phyloP scores from a whole-genome alignment of 2,113 vertebrate genomes.

The Vombatus ursinus region DNA sequence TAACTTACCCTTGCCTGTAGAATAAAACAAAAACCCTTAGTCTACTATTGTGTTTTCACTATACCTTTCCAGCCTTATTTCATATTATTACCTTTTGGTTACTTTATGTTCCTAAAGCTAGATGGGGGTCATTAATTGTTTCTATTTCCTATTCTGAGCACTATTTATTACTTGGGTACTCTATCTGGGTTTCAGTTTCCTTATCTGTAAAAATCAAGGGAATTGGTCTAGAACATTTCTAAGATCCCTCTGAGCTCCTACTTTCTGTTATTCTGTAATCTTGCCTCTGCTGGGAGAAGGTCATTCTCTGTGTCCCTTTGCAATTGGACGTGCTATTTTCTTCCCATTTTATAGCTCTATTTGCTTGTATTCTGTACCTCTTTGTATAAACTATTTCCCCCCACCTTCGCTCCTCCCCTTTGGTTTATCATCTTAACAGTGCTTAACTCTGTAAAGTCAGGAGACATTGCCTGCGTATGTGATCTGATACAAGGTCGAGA shows the following conservation, averaged over 20 bases:
- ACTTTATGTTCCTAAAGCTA: neutral
- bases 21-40: neutral
- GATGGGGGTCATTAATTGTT: neutral
- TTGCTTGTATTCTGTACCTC: neutral
- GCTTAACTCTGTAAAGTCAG: constrained; percentile 12
- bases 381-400: neutral
- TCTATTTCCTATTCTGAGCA: neutral
- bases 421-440: constrained; percentile 17
- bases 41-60: neutral
- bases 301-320: neutral
- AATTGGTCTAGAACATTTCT: neutral
- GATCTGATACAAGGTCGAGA: neutral
- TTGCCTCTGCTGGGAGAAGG: constrained; percentile 13
- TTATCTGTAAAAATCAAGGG: neutral
- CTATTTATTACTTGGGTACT: no score
- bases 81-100: neutral
- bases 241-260: neutral
- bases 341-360: constrained; percentile 29
- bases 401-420: neutral
- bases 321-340: neutral
- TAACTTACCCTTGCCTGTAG: neutral
- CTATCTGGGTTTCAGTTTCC: neutral
- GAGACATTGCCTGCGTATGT: constrained; percentile 18
- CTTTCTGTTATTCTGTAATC: neutral
- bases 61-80: neutral